Base-by-base conservation (phyloP, 2,888 invertebrate genomes). In the Carcina quercana region DNA sequence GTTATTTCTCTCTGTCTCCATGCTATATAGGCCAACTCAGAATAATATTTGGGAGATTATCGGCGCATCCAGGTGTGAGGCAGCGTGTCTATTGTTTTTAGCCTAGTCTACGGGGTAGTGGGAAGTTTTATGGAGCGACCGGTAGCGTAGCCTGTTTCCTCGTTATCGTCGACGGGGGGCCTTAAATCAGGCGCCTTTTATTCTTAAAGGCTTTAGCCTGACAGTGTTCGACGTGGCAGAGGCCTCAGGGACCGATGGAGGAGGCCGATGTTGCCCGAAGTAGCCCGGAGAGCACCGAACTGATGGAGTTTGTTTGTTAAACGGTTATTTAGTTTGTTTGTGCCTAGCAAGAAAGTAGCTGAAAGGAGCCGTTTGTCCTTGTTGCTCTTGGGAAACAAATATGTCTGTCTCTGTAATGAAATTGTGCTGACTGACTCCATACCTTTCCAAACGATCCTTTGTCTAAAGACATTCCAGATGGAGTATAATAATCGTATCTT, bases 151-250 rank as follows among this genome's bases (percentile, higher is more conserved):
- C 61, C 64, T 65, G 73, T 66, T 70, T 67, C 59, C 67, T 64
- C 69, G 74, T 75, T 80, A 80, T 80, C 80, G 70, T 62, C 66
- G 62, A 56, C 65, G 52, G 54, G 67, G 59, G 63, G 68, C 68
- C 59, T 64, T 76, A 73, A 78, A 79, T 79, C 78, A 78, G 67
- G 44, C 57, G 56, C 61, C 63, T 67, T 72, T 65, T 73, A 68
- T 75, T 70, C 72, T 62, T 64, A 60, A 66, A 68, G 59, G 59
- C 62, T 70, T 68, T 65, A 61, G 53, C 46, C 53, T 56, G 59
- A 59, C 59, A 51, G 47, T 39, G 57, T 63, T 62, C 55, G 52
- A 56, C 47, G 47, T 45, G 49, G 47, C 50, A 38, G 43, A 30
- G 33, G 42, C 50, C 50, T 47, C 35, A 34, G 45, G 50, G 53